Base-by-base conservation (phyloP, 2,888 invertebrate species). In the Sminthurinus aureus region DNA sequence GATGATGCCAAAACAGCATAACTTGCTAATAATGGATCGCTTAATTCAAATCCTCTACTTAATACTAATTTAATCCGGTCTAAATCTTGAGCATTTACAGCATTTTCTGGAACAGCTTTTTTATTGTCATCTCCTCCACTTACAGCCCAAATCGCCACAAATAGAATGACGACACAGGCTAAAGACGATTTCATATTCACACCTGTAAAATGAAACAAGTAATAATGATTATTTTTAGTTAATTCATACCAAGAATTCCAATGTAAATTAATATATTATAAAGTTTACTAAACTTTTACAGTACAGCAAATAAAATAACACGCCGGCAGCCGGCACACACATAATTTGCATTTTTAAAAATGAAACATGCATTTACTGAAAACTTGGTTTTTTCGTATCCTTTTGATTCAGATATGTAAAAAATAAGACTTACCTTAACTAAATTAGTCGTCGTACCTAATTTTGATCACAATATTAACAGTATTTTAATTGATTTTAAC, bases 1-100 rank as follows among this genome's bases (percentile, higher is more conserved):
- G 80, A 73, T 79, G 84, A 84, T 4, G 85, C 83, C 67, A 88
- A 64, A 20, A 87, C 88, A 11, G 85, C 84, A 78, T 88, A 88
- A 66, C 86, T 85, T 0, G 88, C 85, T 3, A 85, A 79, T 18
- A 86, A 26, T 8, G 85, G 83, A 66, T 88, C 88, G 15, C 83
- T 82, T 3, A 88, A 81, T 18, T 85, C 84, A 85, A 86, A 86
- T 13, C 86, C 85, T 71, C 85, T 87, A 6, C 83, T 69, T 67
- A 88, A 73, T 0, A 88, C 85, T 24, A 58, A 79, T 78, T 85
- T 84, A 13, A 87, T 67, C 64, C 87, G 79, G 26, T 50, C 67
- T 9, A 82, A 22, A 69, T 85, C 85, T 4, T 38, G 83, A 2
- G 86, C 66, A 58, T 82, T 84, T 22, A 88, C 75, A 22, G 81